phyloP scores from a whole-genome alignment of 2,113 vertebrate species.

The Elgaria multicarinata region DNA sequence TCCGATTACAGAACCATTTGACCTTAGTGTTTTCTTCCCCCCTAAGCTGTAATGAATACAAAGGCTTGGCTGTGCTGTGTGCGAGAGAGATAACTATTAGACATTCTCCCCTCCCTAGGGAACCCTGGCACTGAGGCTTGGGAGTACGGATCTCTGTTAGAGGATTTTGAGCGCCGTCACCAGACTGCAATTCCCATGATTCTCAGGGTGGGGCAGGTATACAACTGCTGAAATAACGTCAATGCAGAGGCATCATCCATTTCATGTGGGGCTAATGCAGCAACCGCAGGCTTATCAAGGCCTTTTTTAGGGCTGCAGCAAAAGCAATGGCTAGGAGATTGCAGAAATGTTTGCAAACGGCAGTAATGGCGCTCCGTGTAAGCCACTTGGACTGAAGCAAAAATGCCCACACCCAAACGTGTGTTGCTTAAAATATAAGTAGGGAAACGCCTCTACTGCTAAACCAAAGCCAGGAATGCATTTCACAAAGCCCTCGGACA shows the following conservation, averaged over 20 bases:
- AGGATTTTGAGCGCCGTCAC: not conserved
- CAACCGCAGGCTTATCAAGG: not conserved
- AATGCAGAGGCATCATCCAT: too few species aligned
- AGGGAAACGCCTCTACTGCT: not conserved
- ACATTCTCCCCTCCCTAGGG: not conserved
- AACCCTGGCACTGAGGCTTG: not conserved
- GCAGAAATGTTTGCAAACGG: not conserved
- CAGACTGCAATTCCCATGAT: not conserved
- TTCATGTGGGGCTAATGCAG: not conserved
- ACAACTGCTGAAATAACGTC: not conserved
- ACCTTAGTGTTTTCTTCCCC: not conserved
- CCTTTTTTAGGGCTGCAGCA: too few species aligned
- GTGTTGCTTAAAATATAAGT: not conserved
- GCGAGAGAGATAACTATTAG: not conserved
- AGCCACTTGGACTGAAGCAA: not conserved
- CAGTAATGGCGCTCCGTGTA: too few species aligned
- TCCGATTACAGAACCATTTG: not conserved
- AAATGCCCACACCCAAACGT: not conserved
- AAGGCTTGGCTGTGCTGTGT: not conserved
- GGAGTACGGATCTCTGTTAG: not conserved
- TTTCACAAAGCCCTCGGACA: not conserved
- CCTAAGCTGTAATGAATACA: not conserved
- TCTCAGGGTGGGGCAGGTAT: not conserved
- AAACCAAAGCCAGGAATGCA: not conserved
- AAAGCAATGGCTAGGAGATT: not conserved